These are phyloP conservation scores for Eulacestoma nigropectus DNA, from an alignment of 2,113 vertebrate genomes.

Conservation along the genomic window DNA sequence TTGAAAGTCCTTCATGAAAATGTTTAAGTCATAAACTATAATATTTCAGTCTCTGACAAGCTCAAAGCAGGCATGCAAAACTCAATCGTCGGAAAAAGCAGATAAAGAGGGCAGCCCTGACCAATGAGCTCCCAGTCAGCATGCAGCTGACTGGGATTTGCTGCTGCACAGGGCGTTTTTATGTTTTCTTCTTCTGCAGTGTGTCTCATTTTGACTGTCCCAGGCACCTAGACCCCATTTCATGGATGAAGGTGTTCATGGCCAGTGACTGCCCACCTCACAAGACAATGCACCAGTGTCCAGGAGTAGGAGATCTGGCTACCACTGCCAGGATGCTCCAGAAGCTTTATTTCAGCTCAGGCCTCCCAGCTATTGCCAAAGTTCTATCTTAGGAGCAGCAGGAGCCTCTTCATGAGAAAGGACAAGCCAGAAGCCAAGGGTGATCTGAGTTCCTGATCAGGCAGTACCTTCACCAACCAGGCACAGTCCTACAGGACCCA, in stretches of 20 bases:
- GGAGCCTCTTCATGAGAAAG: neutral
- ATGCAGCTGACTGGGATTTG: neutral
- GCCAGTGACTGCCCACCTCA: neutral
- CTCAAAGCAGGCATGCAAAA: neutral
- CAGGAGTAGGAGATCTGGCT: neutral
- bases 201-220: neutral
- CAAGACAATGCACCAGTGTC: neutral
- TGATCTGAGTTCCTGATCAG: neutral
- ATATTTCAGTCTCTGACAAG: too few relatives aligned
- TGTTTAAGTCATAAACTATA: too few relatives aligned
- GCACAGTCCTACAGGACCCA: neutral
- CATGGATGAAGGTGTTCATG: neutral
- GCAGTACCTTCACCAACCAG: neutral
- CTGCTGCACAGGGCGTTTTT: neutral
- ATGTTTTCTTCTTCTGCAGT: fast-evolving
- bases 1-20: too few relatives aligned
- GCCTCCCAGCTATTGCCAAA: neutral
- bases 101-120: neutral
- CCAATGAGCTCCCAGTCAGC: fast-evolving
- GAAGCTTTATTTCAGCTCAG: neutral
- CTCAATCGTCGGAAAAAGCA: neutral
- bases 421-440: neutral
- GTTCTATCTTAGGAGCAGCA: neutral
- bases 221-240: fast-evolving
- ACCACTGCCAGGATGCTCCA: neutral